These are phyloP conservation scores for Calcarius lapponicus DNA, from an alignment of 2,797 vertebrate genomes.

Conservation along the genomic window DNA sequence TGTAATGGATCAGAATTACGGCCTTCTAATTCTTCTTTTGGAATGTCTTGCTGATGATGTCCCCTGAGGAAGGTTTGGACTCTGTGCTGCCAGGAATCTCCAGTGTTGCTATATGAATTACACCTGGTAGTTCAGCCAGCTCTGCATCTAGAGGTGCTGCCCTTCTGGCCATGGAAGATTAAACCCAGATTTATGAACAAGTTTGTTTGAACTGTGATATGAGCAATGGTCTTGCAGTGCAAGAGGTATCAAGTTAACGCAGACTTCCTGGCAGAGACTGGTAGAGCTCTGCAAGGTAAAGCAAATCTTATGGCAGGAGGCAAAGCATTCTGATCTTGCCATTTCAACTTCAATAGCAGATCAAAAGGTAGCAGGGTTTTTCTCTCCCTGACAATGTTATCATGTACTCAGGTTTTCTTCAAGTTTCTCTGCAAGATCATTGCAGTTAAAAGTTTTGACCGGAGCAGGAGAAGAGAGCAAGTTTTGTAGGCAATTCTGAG, in stretches of 20 bases:
- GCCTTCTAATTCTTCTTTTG: conserved; percentile 55
- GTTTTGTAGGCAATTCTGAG: neutral
- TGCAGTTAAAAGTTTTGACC: conserved; percentile 26
- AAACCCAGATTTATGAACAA: neutral
- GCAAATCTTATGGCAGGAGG: neutral
- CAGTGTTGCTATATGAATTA: neutral
- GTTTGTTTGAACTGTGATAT: conserved; percentile 5
- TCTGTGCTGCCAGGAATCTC: conserved; percentile 22
- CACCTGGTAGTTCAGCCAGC: neutral
- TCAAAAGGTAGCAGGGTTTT: conserved; percentile 31
- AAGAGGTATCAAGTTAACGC: conserved; percentile 7
- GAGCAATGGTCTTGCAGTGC: conserved; percentile 43
- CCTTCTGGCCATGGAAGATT: neutral
- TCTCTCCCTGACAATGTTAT: neutral
- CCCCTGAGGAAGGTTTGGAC: conserved; percentile 36
- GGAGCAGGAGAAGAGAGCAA: conserved; percentile 38
- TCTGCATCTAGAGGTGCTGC: neutral
- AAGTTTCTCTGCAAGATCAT: neutral
- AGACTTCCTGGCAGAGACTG: neutral
- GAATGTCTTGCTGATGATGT: conserved; percentile 33
- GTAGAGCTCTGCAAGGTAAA: conserved; percentile 7
- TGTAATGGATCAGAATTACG: conserved; percentile 35
- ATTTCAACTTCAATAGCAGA: conserved; percentile 9
- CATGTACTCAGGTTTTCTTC: conserved; percentile 47
- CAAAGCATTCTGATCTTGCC: conserved; percentile 20